Base-by-base conservation (phyloP, 2,113 vertebrate species). In the Dasyornis broadbenti region DNA sequence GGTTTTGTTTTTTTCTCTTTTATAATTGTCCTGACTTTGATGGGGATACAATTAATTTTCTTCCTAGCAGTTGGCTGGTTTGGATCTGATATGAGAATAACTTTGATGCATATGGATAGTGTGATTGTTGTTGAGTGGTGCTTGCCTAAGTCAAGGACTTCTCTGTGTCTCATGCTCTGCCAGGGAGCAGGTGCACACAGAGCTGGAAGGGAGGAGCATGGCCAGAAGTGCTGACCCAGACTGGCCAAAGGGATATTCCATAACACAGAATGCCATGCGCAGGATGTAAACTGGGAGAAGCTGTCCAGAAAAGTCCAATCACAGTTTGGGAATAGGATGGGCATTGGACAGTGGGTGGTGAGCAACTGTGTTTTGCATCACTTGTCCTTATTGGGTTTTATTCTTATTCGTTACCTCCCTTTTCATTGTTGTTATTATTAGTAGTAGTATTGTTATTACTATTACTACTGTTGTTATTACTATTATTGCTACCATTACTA, bases 41-140 rank as follows among this genome's bases (percentile, higher is more conserved):
- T 59, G 28, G 20, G 0, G 1, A 37, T 45, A 59, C 2, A 52
- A 27, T 22, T 28, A 20, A 44, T 45, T 52, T 59, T 73, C 1
- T 39, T 57, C 27, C 23, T 44, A 30, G 9, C 14, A 24, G 19
- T 19, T 52, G 52, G 8, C 15, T 33, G 15, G 13, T 45, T 73
- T 73, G 68, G 18, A 59, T 66, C 73, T 20, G 45, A 28, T 14
- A 37, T 17, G 37, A 45, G 45, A 59, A 24, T 68, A 49, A 27
- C 16, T 68, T 49, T 59, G 27, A 52, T 52, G 30, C 27, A 24
- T 8, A 44, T 4, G 11, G 52, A 23, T 37, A 15, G 15, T 52
- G 45, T 37, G 60, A 31, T 28, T 57, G 12, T 5, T 79, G n/a
- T 10, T 9, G 17, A 59, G 68, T 30, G 24, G 18, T 59, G 27